Conservation (phyloP, 2,888 invertebrate species). For the Drosophila differens region DNA sequence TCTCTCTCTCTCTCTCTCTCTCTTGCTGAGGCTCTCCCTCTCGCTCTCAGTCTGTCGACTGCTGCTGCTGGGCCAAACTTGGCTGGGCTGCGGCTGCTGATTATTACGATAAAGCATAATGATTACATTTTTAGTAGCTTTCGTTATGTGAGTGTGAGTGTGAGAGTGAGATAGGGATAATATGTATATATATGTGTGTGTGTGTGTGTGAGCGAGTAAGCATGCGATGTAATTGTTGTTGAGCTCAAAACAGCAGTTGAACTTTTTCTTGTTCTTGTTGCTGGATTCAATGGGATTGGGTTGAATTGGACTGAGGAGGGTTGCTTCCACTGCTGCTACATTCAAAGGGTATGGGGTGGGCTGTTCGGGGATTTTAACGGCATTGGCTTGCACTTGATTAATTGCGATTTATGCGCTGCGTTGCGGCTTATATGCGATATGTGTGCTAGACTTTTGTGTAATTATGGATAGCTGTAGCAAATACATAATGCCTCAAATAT, state of each 20-base stretch:
- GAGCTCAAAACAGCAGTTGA: constrained; percentile 58
- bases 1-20: neutral
- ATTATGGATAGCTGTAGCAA: constrained; percentile 60
- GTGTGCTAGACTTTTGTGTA: constrained; percentile 62
- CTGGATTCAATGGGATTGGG: constrained; percentile 21
- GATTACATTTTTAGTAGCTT: constrained; percentile 78
- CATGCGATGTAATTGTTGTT: constrained; percentile 56
- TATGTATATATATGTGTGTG: neutral
- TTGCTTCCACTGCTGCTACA: constrained; percentile 31
- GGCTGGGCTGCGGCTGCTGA: constrained; percentile 71
- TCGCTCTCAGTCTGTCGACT: constrained; percentile 21
- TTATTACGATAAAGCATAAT: constrained; percentile 80
- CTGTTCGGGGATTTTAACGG: constrained; percentile 54
- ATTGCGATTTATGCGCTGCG: constrained; percentile 76
- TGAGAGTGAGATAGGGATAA: constrained; percentile 5
- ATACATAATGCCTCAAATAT: constrained; percentile 42
- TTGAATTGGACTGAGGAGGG: constrained; percentile 44
- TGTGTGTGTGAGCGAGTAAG: constrained; percentile 25
- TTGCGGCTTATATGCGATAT: constrained; percentile 72
- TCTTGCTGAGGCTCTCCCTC: neutral
- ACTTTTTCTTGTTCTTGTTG: constrained; percentile 47
- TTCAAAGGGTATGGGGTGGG: constrained; percentile 1
- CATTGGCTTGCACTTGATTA: constrained; percentile 81
- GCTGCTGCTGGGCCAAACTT: constrained; percentile 56
- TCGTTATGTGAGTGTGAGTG: constrained; percentile 35